phyloP scores from a whole-genome alignment of 2,888 invertebrate genomes.

The Tetramorium bicarinatum region DNA sequence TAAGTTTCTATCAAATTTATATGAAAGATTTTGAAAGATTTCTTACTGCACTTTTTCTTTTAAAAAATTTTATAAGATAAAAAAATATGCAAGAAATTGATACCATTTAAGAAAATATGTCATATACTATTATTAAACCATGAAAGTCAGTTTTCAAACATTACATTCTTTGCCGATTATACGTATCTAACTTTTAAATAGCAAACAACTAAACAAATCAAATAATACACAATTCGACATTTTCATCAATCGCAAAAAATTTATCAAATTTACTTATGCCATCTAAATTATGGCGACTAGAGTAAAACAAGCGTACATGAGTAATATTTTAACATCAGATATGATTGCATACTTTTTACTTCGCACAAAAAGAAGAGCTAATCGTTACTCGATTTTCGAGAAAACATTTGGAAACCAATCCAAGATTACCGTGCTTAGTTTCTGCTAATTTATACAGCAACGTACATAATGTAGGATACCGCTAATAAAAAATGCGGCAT shows the following conservation, averaged over 20 bases:
- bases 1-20: background rate
- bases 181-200: constrained; percentile 7
- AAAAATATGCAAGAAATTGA: background rate
- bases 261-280: constrained; percentile 4
- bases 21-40: background rate
- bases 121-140: constrained; percentile 9
- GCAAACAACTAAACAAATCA: constrained; percentile 1
- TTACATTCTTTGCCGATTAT: constrained; percentile 9
- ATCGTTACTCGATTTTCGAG: constrained; percentile 4
- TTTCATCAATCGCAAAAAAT: constrained; percentile 35
- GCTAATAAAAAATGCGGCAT: constrained; percentile 38
- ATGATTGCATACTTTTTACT: background rate
- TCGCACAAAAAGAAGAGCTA: background rate
- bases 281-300: background rate
- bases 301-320: constrained; percentile 27
- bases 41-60: background rate
- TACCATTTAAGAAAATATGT: constrained; percentile 22
- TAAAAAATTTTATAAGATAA: constrained; percentile 1
- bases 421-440: constrained; percentile 28
- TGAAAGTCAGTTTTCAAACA: constrained; percentile 26
- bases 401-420: background rate
- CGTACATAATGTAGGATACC: constrained; percentile 13
- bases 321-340: background rate
- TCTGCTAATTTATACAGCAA: constrained; percentile 45
- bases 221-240: constrained; percentile 21